These are phyloP conservation scores for Austrolebias charrua DNA, from an alignment of 2,797 vertebrate species.

Conservation along the genomic window DNA sequence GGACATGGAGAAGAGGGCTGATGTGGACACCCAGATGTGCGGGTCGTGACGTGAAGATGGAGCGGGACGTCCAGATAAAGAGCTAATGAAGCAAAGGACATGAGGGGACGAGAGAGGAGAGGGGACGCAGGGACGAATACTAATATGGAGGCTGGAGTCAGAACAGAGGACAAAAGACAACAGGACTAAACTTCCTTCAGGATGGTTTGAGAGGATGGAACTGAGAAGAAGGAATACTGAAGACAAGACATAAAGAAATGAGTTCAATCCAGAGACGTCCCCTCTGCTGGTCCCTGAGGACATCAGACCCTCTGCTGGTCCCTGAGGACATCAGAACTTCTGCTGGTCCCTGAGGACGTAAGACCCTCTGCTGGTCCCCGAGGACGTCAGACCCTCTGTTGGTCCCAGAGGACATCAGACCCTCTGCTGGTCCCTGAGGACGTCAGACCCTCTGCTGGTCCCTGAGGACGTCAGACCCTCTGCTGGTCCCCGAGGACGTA, in stretches of 20 bases:
- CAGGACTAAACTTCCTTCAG: rapidly evolving
- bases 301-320: too few species aligned
- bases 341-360: too few species aligned
- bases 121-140: constrained; percentile 29
- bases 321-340: too few species aligned
- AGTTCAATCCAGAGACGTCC: background rate
- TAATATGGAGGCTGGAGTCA: constrained; percentile 37
- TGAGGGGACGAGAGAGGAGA: constrained; percentile 36
- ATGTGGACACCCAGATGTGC: constrained; percentile 20
- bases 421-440: too few species aligned
- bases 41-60: constrained; percentile 25
- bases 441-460: too few species aligned
- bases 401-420: too few species aligned
- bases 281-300: background rate
- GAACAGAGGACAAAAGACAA: background rate
- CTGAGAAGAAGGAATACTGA: background rate
- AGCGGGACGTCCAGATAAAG: constrained; percentile 30
- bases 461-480: too few species aligned
- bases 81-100: constrained; percentile 44
- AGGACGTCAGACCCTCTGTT: too few species aligned
- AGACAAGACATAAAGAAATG: background rate
- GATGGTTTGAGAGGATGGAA: constrained; percentile 15
- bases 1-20: constrained; percentile 4
- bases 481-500: too few species aligned
- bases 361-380: too few species aligned